Percentiles rank a stretch among this genome's conserved stretches.
Evolutionary conservation across 2,113 vertebrate species (phyloP).

Genomic region (Urocitellus parryii): DNA sequence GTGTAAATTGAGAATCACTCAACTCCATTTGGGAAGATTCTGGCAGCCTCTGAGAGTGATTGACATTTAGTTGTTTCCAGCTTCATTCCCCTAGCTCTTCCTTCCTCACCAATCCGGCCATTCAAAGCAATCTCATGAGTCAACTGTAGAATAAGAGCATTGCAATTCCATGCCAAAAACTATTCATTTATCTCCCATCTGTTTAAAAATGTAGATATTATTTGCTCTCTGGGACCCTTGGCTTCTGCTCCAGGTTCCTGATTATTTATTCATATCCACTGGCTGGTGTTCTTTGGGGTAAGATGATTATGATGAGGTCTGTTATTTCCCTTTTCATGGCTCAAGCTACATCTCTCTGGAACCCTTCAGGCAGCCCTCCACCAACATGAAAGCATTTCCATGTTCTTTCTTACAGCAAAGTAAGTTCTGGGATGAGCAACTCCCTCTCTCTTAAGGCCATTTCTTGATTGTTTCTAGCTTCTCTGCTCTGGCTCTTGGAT

Average conservation of each 20-base stretch:
- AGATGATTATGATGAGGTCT: background rate
- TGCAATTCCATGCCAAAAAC: background rate
- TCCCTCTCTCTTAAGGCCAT: constrained; percentile 21
- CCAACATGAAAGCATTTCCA: constrained; percentile 52
- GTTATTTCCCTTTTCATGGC: background rate
- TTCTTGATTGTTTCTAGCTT: constrained; percentile 57
- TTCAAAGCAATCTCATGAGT: background rate
- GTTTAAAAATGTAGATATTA: background rate
- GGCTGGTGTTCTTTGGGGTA: background rate
- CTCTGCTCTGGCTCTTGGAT: background rate
- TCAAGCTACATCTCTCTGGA: background rate
- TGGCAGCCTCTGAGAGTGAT: background rate
- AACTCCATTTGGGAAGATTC: background rate
- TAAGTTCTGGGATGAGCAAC: constrained; percentile 17
- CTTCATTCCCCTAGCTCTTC: too few relatives aligned
- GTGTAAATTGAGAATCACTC: background rate
- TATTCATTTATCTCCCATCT: background rate
- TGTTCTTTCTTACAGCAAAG: constrained; percentile 42
- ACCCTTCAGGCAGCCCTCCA: background rate
- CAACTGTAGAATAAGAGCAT: background rate
- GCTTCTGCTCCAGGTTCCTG: background rate
- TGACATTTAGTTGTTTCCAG: background rate
- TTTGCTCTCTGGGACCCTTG: background rate
- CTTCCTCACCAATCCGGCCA: background rate
- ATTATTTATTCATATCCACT: background rate